These are phyloP conservation scores for Varanus salvator DNA, from an alignment of 2,113 vertebrate genomes.

Conservation along the genomic window DNA sequence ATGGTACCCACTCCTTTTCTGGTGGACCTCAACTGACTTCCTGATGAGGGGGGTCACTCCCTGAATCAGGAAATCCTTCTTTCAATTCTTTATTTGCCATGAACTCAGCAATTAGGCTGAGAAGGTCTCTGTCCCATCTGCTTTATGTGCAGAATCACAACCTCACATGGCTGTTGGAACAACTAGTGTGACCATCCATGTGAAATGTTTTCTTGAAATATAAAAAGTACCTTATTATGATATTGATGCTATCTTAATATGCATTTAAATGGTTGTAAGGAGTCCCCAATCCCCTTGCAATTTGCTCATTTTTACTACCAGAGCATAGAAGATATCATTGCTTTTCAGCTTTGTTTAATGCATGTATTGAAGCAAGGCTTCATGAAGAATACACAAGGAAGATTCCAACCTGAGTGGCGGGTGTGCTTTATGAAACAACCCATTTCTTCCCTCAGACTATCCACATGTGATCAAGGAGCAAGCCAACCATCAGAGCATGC, in stretches of 20 bases:
- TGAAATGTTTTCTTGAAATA: neutral
- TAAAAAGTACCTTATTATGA: neutral
- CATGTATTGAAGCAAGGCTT: neutral
- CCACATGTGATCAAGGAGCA: slow-evolving; percentile 88
- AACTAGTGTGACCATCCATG: neutral
- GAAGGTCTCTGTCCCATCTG: neutral
- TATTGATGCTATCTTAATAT: neutral
- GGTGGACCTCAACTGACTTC: neutral
- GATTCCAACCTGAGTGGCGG: neutral
- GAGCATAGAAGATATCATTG: no score
- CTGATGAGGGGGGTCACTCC: neutral
- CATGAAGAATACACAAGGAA: accelerated
- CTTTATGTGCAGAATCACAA: neutral
- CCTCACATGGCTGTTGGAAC: neutral
- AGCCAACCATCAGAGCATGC: slow-evolving; percentile 85
- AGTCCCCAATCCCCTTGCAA: neutral
- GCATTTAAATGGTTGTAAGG: neutral
- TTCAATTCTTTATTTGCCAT: neutral
- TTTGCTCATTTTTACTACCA: neutral
- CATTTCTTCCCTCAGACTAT: slow-evolving; percentile 57
- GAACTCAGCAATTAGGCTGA: neutral
- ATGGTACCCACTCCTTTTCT: neutral
- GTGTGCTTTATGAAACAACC: slow-evolving; percentile 25
- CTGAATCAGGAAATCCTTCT: neutral
- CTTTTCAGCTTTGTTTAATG: neutral